Percentiles rank a stretch among this genome's conserved stretches.
Evolutionary conservation across 1,140 invertebrate genomes (phyloP).

Genomic region (Meloidogyne exigua): DNA sequence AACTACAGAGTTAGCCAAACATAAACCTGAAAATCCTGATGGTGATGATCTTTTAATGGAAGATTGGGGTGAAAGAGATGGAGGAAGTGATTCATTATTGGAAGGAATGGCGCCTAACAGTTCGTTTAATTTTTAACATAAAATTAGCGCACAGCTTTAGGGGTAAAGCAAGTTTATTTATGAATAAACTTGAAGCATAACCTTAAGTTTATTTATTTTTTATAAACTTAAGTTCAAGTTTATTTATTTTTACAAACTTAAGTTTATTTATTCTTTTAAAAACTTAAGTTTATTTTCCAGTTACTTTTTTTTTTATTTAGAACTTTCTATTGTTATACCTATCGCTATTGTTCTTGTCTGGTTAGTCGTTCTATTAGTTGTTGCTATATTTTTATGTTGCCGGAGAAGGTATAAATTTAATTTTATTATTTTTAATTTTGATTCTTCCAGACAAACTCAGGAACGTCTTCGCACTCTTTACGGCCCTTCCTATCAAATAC

Average conservation of each 20-base stretch:
- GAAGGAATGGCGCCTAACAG: background rate
- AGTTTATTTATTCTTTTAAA: background rate
- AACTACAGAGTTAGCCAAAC: slow-evolving; percentile 12
- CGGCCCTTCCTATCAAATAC: slow-evolving; percentile 57
- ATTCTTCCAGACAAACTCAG: slow-evolving; percentile 44
- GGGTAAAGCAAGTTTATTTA: too few species aligned
- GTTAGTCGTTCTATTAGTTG: slow-evolving; percentile 54
- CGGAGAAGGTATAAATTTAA: slow-evolving; percentile 37
- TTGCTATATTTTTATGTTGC: slow-evolving; percentile 57
- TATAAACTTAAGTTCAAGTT: too few species aligned
- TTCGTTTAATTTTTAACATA: background rate
- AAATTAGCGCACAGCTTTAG: too few species aligned
- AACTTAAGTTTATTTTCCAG: background rate
- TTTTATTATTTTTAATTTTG: slow-evolving; percentile 8
- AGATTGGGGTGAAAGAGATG: slow-evolving; percentile 25
- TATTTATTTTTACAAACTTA: background rate
- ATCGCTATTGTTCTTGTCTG: slow-evolving; percentile 57
- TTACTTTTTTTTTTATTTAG: slow-evolving; percentile 33
- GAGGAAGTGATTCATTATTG: background rate
- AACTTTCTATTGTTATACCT: slow-evolving; percentile 55
- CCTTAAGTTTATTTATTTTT: background rate
- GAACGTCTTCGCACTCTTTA: slow-evolving; percentile 54
- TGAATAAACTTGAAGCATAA: too few species aligned
- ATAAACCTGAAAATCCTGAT: slow-evolving; percentile 31
- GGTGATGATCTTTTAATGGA: slow-evolving; percentile 36